These are phyloP conservation scores for Dasysyrphus tricinctus DNA, from an alignment of 2,888 invertebrate genomes.

Conservation along the genomic window DNA sequence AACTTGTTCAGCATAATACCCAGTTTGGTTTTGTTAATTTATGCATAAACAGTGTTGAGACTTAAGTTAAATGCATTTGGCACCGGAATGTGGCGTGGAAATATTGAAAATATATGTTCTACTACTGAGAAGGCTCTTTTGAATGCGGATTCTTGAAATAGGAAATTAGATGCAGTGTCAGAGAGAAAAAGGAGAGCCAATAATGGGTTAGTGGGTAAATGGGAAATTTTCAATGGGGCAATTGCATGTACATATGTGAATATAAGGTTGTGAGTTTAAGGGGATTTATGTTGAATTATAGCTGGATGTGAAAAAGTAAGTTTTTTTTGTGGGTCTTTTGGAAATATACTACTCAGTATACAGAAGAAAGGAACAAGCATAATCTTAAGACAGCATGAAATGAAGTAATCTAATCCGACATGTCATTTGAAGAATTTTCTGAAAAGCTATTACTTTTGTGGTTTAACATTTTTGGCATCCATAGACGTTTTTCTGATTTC, in stretches of 20 bases:
- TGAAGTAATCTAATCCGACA: too few species aligned
- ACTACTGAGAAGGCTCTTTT: slow-evolving; percentile 4
- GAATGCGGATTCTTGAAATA: slow-evolving; percentile 2
- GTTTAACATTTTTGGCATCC: too few species aligned
- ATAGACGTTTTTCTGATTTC: too few species aligned
- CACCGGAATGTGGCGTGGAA: slow-evolving; percentile 66
- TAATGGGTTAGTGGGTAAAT: slow-evolving; percentile 38
- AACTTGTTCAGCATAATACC: slow-evolving; percentile 39
- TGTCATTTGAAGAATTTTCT: too few species aligned
- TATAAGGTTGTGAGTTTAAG: not conserved
- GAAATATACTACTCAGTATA: not conserved
- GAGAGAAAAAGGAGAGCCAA: not conserved
- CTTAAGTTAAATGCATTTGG: slow-evolving; percentile 63
- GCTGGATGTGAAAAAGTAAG: not conserved
- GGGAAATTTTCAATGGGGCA: not conserved
- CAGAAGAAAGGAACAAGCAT: too few species aligned
- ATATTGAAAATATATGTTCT: slow-evolving; percentile 54
- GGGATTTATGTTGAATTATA: not conserved
- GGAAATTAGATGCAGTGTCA: slow-evolving; percentile 20
- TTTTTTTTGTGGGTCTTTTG: not conserved
- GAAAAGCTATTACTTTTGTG: too few species aligned
- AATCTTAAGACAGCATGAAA: too few species aligned
- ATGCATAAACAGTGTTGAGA: slow-evolving; percentile 58
- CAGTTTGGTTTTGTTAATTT: slow-evolving; percentile 66
- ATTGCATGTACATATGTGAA: not conserved